Conservation (phyloP, 2,888 invertebrate species). For the Ctenicera cuprea region DNA sequence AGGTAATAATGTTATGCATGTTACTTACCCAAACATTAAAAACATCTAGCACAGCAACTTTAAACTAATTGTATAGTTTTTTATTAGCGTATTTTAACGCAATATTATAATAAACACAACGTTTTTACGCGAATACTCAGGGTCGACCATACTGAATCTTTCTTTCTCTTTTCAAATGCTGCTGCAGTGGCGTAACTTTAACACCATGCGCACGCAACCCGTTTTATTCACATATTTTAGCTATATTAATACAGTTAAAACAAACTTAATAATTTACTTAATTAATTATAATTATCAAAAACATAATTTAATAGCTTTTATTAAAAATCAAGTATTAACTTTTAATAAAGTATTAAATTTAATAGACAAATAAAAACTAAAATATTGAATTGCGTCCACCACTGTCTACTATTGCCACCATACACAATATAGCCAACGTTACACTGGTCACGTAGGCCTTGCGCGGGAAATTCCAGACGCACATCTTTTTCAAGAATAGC, state of each 20-base stretch:
- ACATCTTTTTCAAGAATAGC: not conserved
- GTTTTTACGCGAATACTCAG: constrained; percentile 42
- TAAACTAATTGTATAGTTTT: constrained; percentile 15
- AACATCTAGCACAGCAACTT: constrained; percentile 30
- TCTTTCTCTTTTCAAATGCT: constrained; percentile 33
- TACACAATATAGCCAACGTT: constrained; percentile 42
- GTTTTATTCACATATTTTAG: not conserved
- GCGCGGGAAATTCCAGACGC: constrained; percentile 51
- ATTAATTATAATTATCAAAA: not conserved
- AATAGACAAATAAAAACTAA: not conserved
- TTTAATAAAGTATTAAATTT: too few relatives aligned
- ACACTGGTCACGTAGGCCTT: constrained; percentile 55
- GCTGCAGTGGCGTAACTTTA: constrained; percentile 46
- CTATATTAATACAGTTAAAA: not conserved
- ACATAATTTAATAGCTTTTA: not conserved
- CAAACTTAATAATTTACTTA: not conserved
- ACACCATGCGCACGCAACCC: not conserved
- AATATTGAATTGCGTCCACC: constrained; percentile 11
- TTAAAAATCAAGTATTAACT: too few relatives aligned
- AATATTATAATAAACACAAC: constrained; percentile 41
- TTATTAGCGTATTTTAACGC: constrained; percentile 3
- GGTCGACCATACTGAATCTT: constrained; percentile 39
- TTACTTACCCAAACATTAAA: constrained; percentile 30
- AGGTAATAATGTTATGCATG: not conserved
- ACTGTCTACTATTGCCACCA: constrained; percentile 46